Evolutionary conservation across 2,888 invertebrate species (phyloP), one percentile per base, ranked within the genome.

Genomic region (Epirrhoe alternata): DNA sequence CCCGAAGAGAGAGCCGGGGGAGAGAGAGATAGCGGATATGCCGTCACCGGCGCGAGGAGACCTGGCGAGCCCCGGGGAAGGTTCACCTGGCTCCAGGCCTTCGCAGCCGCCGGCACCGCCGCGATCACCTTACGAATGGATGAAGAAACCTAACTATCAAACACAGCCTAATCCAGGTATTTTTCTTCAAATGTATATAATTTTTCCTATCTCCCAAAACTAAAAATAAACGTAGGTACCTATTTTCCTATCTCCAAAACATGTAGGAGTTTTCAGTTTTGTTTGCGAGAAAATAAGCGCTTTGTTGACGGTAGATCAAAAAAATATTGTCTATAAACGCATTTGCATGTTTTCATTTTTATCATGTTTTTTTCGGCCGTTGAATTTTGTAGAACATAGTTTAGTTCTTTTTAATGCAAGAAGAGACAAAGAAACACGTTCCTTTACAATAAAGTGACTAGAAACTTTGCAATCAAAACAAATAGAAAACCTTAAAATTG

Each of bases 61-160:
- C 71, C 87, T 94, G 66, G 94, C 94, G 66, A 94, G 94, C 75
- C 94, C 94, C 3, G 94, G 94, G 51, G 89, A 94, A 66, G 86
- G 94, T 2, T 94, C 94, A 0, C 90, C 94, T 0, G 87, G 94
- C 0, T 93, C 94, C 2, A 81, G 90, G 83, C 86, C 91, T 70
- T 83, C 92, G 76, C 85, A 94, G 84, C 86, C 96, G 79, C 96
- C 97, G 52, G 94, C 95, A 47, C 96, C 96, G 33, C 95, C 96
- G 17, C 95, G 97, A 51, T 97, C 97, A 73, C 97, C 97, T 0
- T 98, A 95, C 86, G 97, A 97, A 78, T 98, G 98, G 98, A 98
- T 98, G 96, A 98, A 97, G 88, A 97, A 97, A 86, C 96, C 97
- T 0, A 95, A 97, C 59, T 97, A 97, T 87, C 97, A 97, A 81